Conservation (phyloP, 30 jellyfish, hydroid and myxozoan species). For the Cassiopea xamachana region DNA sequence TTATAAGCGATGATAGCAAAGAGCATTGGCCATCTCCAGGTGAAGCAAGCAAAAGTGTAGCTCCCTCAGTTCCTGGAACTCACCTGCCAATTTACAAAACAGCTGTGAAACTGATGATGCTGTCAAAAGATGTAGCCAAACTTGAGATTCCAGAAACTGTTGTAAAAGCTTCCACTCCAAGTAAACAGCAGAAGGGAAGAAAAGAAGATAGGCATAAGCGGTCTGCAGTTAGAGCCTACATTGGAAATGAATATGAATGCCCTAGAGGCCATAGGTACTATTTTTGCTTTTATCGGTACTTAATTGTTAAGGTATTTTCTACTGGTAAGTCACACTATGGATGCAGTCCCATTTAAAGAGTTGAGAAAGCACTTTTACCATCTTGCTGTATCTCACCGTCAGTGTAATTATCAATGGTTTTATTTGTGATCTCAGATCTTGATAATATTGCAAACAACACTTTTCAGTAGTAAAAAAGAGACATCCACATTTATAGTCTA, state of each 20-base stretch:
- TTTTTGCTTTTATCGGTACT: background rate
- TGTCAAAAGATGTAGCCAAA: conserved; percentile 59
- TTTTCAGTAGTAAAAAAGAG: too few relatives aligned
- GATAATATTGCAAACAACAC: too few relatives aligned
- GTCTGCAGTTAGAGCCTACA: conserved; percentile 67
- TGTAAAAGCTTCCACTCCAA: conserved; percentile 50
- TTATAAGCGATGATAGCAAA: conserved; percentile 64
- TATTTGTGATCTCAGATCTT: too few relatives aligned
- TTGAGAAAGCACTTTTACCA: too few relatives aligned
- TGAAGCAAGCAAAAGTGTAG: conserved; percentile 70
- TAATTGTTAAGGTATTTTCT: too few relatives aligned
- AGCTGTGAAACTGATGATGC: conserved; percentile 53
- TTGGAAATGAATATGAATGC: conserved; percentile 97
- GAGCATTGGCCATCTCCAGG: conserved; percentile 99
- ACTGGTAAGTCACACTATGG: too few relatives aligned
- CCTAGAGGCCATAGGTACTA: conserved; percentile 98
- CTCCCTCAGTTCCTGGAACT: conserved; percentile 47
- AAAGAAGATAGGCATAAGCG: conserved; percentile 24
- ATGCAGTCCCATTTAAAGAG: too few relatives aligned
- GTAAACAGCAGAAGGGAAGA: conserved; percentile 72
- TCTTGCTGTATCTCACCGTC: too few relatives aligned
- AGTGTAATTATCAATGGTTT: too few relatives aligned
- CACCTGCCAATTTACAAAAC: conserved; percentile 89
- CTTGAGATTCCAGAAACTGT: conserved; percentile 31
- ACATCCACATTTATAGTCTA: too few relatives aligned